Evolutionary conservation across 2,888 invertebrate genomes (phyloP).

Genomic region (Autographa gamma): DNA sequence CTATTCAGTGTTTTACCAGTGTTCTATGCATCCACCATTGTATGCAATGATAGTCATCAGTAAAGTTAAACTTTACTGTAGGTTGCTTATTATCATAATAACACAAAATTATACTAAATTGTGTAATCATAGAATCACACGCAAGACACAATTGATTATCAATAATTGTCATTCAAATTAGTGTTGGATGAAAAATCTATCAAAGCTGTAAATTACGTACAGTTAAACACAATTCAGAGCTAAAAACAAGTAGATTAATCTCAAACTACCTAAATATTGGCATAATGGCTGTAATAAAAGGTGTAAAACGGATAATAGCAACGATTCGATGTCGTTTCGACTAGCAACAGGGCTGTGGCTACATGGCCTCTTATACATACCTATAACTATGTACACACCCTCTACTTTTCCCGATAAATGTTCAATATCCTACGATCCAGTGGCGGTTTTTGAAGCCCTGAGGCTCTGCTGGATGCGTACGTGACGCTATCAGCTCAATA

Average conservation of each 20-base stretch:
- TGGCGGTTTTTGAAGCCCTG: conserved; percentile 37
- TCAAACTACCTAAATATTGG: conserved; percentile 20
- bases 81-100: neutral
- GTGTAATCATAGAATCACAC: conserved; percentile 11
- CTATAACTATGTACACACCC: conserved; percentile 60
- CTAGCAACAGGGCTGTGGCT: conserved; percentile 84
- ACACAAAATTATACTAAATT: conserved; percentile 9
- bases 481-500: conserved; percentile 63
- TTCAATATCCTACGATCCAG: conserved; percentile 59
- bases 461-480: conserved; percentile 50
- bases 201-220: conserved; percentile 16
- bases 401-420: conserved; percentile 62
- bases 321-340: conserved; percentile 79
- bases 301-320: conserved; percentile 60
- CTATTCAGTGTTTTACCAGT: conserved; percentile 3
- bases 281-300: conserved; percentile 49
- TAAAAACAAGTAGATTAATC: conserved; percentile 36
- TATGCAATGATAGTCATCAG: neutral
- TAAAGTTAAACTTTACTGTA: conserved; percentile 1
- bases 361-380: conserved; percentile 62
- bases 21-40: conserved; percentile 5
- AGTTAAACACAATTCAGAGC: conserved; percentile 29
- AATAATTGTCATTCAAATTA: conserved; percentile 26
- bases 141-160: conserved; percentile 30
- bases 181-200: conserved; percentile 24